Evolutionary conservation across 1,140 invertebrate genomes (phyloP).

Genomic region (Ganaspis sp.): DNA sequence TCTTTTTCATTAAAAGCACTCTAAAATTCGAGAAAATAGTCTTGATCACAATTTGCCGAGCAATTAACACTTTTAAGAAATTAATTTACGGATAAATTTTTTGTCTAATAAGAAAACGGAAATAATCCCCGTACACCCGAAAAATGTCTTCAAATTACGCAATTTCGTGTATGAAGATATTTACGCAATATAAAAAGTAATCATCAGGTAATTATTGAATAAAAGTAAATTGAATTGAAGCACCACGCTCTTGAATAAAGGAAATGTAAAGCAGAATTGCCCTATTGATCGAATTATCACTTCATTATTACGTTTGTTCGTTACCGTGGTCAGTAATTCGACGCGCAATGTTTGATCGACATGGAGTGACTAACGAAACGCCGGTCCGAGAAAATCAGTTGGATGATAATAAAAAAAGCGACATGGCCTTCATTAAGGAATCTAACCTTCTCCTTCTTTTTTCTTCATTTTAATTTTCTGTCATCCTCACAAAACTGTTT

Average conservation of each 20-base stretch:
- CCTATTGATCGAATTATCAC: conserved; percentile 29
- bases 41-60: no score
- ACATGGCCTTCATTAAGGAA: conserved; percentile 48
- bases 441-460: conserved; percentile 30
- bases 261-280: not conserved
- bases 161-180: no score
- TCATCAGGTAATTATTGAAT: no score
- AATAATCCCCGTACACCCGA: no score
- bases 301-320: conserved; percentile 6
- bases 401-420: conserved; percentile 43
- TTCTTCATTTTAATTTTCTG: conserved; percentile 45
- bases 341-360: conserved; percentile 31
- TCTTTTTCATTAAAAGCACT: not conserved
- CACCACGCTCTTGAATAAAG: no score
- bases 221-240: no score
- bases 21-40: not conserved
- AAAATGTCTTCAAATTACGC: no score
- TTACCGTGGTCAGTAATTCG: conserved; percentile 22
- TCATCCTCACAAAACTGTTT: conserved; percentile 38
- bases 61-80: no score
- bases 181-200: no score
- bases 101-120: no score
- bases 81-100: no score
- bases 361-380: conserved; percentile 1
- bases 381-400: conserved; percentile 53